A percentile compares a stretch with the other conserved stretches of the same genome.
These are phyloP conservation scores for Ephestia elutella DNA, from an alignment of 1,140 invertebrate species.

Conservation along the genomic window DNA sequence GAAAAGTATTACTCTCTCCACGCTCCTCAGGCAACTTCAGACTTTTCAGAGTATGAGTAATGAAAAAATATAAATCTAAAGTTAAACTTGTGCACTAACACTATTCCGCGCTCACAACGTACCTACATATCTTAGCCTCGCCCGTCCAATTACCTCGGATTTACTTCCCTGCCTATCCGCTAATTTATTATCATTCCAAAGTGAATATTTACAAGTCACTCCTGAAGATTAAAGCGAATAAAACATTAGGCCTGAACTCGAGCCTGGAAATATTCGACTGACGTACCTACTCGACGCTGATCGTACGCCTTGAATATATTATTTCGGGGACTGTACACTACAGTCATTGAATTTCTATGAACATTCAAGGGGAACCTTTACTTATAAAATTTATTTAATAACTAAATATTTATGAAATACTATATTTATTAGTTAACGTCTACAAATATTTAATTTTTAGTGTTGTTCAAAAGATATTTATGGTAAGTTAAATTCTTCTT, in stretches of 20 bases:
- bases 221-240: slow-evolving; percentile 40
- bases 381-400: too few relatives aligned
- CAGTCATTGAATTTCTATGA: too few relatives aligned
- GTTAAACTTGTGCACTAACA: neutral
- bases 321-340: neutral
- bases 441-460: too few relatives aligned
- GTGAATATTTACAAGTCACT: slow-evolving; percentile 39
- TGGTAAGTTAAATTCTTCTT: too few relatives aligned
- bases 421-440: too few relatives aligned
- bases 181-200: slow-evolving; percentile 39
- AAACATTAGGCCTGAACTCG: slow-evolving; percentile 31
- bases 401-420: too few relatives aligned
- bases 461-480: too few relatives aligned
- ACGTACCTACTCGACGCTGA: slow-evolving; percentile 2
- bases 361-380: too few relatives aligned
- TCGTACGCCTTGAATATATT: slow-evolving; percentile 15
- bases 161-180: slow-evolving; percentile 32
- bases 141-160: slow-evolving; percentile 40
- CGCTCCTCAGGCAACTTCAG: too few relatives aligned
- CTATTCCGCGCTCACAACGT: slow-evolving; percentile 22
- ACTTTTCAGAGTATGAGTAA: too few relatives aligned
- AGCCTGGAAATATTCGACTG: slow-evolving; percentile 20
- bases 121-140: slow-evolving; percentile 19
- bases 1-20: too few relatives aligned
- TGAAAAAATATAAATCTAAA: neutral